phyloP scores from a whole-genome alignment of 2,113 vertebrate genomes.

The Ptilorrhoa leucosticta region DNA sequence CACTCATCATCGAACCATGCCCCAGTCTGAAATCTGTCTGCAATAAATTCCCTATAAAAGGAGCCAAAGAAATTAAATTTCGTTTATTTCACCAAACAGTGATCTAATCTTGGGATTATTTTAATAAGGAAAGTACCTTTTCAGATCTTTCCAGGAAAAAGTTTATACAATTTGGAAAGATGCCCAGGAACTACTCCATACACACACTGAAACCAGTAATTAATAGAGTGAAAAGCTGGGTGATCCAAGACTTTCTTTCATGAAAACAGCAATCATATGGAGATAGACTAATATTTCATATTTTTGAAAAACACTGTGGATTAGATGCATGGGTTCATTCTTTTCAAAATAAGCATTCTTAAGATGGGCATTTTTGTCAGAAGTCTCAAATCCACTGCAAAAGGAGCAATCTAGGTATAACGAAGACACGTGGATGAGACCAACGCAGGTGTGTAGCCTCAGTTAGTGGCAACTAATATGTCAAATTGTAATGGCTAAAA shows the following conservation, averaged over 20 bases:
- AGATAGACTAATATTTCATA: neutral
- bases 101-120: neutral
- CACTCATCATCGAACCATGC: accelerated
- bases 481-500: neutral
- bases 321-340: neutral
- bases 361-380: neutral
- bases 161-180: neutral
- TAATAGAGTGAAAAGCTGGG: neutral
- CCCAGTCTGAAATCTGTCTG: neutral
- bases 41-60: neutral
- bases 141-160: neutral
- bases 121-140: neutral
- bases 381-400: neutral
- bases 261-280: neutral
- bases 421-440: neutral
- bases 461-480: neutral
- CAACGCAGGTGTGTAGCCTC: accelerated
- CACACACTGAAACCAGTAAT: neutral
- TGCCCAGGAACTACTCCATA: neutral
- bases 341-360: neutral
- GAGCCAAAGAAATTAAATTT: neutral
- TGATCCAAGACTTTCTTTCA: neutral
- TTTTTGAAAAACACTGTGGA: neutral
- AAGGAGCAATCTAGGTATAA: neutral
- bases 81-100: neutral